Evolutionary conservation across 1,140 invertebrate species (phyloP).

Genomic region (Cheumatopsyche charites): DNA sequence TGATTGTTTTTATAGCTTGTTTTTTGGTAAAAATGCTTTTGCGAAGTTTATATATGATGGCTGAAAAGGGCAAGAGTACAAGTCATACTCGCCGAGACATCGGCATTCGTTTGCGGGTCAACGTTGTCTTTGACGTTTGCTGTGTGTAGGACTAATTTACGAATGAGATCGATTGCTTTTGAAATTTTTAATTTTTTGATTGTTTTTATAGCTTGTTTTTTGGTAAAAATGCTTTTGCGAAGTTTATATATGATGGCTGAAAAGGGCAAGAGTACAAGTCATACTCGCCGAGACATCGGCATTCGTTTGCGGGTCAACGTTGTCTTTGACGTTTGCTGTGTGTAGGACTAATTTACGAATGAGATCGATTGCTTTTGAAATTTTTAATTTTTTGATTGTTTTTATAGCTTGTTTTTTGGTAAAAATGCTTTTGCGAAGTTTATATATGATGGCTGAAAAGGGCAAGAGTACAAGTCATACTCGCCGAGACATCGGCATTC

Average conservation of each 20-base stretch:
- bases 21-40: no score
- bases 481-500: conserved; percentile 43
- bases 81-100: conserved; percentile 42
- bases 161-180: neutral
- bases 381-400: neutral
- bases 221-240: no score
- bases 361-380: neutral
- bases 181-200: neutral
- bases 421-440: no score
- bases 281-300: conserved; percentile 42
- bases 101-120: conserved; percentile 39
- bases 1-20: conserved; percentile 12
- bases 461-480: conserved; percentile 42
- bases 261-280: no score
- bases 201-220: conserved; percentile 17
- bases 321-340: neutral
- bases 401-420: conserved; percentile 12
- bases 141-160: no score
- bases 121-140: conserved; percentile 9
- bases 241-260: no score
- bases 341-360: no score
- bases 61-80: no score
- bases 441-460: no score
- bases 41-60: no score
- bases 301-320: conserved; percentile 36